phyloP scores from a whole-genome alignment of 1,140 invertebrate genomes.

The Ptiloglossa arizonensis region DNA sequence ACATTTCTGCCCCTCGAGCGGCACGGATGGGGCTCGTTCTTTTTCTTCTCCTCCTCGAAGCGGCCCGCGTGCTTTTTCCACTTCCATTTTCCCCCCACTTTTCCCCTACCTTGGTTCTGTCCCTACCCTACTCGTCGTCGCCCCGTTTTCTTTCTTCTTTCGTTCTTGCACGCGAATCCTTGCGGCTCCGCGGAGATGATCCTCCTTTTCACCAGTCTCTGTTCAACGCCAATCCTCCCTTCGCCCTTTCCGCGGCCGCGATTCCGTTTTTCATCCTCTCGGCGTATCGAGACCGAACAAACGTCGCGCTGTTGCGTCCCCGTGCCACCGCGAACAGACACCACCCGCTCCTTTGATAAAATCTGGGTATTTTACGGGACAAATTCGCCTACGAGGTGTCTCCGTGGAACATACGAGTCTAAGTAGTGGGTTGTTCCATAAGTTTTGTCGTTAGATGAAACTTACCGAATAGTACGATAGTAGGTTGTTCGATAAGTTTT shows the following conservation, averaged over 20 bases:
- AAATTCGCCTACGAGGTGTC: too few species aligned
- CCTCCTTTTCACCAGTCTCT: not conserved
- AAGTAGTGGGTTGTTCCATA: too few species aligned
- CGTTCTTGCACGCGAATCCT: not conserved
- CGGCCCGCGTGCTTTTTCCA: not conserved
- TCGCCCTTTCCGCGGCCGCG: not conserved
- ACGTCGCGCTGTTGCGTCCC: too few species aligned
- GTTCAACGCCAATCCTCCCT: not conserved
- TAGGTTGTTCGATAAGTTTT: too few species aligned
- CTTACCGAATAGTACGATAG: too few species aligned
- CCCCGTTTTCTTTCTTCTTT: not conserved
- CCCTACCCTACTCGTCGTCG: too few species aligned
- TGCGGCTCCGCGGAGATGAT: conserved; percentile 10
- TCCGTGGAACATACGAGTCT: too few species aligned
- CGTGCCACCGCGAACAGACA: too few species aligned
- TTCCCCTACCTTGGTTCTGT: not conserved
- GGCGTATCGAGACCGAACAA: too few species aligned
- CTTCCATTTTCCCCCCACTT: not conserved
- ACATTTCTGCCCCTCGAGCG: conserved; percentile 29
- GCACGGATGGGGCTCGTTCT: not conserved
- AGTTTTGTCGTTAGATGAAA: too few species aligned
- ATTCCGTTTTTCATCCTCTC: not conserved
- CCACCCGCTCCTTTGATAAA: too few species aligned
- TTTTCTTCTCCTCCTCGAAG: conserved; percentile 1
- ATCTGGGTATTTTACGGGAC: too few species aligned